Base-by-base conservation (phyloP, 1,140 invertebrate species). In the Danaus melanippus region DNA sequence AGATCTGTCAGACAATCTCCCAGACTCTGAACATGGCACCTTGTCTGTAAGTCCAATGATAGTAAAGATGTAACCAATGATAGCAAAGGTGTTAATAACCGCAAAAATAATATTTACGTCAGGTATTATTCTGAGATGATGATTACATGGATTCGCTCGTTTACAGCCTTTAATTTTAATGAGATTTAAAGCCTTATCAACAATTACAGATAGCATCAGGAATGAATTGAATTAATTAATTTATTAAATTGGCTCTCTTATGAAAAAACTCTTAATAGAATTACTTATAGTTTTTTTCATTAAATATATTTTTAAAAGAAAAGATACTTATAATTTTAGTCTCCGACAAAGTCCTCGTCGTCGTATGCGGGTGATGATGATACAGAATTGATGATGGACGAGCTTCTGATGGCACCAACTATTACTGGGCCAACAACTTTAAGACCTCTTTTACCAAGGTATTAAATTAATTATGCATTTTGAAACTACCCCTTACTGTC, bases 1-100 rank as follows among this genome's bases (percentile, higher is more conserved):
- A 2, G 93, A 93, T 11, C 90, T 94, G 8, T 91, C 93, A 64
- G 93, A 94, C 50, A 93, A 94, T 61, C 91, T 93, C 51, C 89
- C 90, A 17, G 92, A 91, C 74, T 91, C 89, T 46, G 90, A 90
- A 58, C 89, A 90, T 70, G 89, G 89, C 53, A 91, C 90, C 12
- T 80, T 90, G 56, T 92, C 91, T 85, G 91, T 92, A 85, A 83
- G 81, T 53, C 10, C 47, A 44, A n/a, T 9, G 10, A 8, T 10
- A 50, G 12, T 44, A 46, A 21, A 21, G 17, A 21, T 21, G 17
- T 2, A 21, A 21, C 17, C 17, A 21, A 21, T 21, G 17, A n/a
- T n/a, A n/a, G 17, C 5, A 2, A 21, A 21, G 17, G 17, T 21
- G 17, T 21, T 21, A 21, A 21, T 5, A 21, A 21, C 17, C 17